Percentiles rank a stretch among this genome's conserved stretches.
phyloP scores from a whole-genome alignment of 2,113 vertebrate species.

The Mungos mungo region DNA sequence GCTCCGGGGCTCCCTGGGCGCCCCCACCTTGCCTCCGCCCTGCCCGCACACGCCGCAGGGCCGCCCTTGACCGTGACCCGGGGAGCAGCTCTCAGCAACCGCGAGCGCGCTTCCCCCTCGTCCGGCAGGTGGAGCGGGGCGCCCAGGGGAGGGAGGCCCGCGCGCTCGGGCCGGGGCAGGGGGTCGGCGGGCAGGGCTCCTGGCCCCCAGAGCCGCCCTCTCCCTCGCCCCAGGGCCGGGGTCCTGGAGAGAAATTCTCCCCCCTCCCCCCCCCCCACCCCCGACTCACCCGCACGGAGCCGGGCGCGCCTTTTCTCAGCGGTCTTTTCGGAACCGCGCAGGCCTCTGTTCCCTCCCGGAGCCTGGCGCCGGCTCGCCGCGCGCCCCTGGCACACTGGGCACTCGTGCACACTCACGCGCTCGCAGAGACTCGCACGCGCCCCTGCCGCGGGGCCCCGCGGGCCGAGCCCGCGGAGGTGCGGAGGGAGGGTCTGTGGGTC shows the following conservation, averaged over 20 bases:
- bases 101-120: neutral
- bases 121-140: neutral
- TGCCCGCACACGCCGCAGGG: fast-evolving
- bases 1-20: neutral
- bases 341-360: neutral
- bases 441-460: too few species aligned
- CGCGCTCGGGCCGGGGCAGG: neutral
- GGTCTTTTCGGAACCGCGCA: neutral
- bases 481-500: neutral
- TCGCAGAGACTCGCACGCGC: neutral
- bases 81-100: neutral
- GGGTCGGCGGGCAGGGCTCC: neutral
- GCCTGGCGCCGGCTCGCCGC: fast-evolving
- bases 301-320: fast-evolving
- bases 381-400: neutral
- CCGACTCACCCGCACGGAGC: neutral
- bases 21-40: too few species aligned
- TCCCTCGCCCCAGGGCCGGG: neutral
- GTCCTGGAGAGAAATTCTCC: neutral
- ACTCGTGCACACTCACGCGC: neutral
- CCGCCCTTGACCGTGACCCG: neutral
- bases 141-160: neutral
- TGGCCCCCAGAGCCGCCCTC: neutral
- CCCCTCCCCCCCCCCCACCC: neutral
- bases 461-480: neutral